Conservation (phyloP, 2,888 invertebrate genomes). For the Coenonympha arcania region DNA sequence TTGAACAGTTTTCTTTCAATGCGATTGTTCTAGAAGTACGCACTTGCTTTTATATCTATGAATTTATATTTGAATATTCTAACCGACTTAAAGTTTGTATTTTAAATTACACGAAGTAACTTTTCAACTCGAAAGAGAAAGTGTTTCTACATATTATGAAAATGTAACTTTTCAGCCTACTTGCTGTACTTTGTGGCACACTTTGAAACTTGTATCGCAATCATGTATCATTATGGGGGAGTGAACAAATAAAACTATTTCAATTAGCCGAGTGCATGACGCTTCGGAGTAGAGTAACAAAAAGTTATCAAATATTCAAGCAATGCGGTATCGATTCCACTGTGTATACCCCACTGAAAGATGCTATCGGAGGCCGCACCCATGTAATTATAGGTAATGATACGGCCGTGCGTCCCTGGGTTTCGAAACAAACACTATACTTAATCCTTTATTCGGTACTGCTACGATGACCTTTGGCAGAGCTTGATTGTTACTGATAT, state of each 20-base stretch:
- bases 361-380: conserved; percentile 63
- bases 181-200: conserved; percentile 5
- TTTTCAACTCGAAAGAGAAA: background rate
- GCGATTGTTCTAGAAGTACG: no score
- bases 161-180: background rate
- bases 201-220: conserved; percentile 17
- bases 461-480: conserved; percentile 22
- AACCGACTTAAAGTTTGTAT: background rate
- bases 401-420: conserved; percentile 42
- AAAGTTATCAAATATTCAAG: conserved; percentile 68
- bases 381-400: conserved; percentile 51
- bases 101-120: background rate
- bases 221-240: conserved; percentile 25
- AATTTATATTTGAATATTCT: no score
- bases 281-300: conserved; percentile 43
- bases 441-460: no score
- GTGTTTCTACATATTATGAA: background rate
- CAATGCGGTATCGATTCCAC: conserved; percentile 54
- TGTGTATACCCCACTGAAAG: conserved; percentile 56
- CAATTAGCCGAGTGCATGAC: conserved; percentile 51
- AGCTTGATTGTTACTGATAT: background rate
- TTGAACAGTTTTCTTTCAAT: no score
- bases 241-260: conserved; percentile 46
- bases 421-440: conserved; percentile 38
- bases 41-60: no score